Conservation (phyloP, 1,140 invertebrate genomes). For the Drosophila setifemur region DNA sequence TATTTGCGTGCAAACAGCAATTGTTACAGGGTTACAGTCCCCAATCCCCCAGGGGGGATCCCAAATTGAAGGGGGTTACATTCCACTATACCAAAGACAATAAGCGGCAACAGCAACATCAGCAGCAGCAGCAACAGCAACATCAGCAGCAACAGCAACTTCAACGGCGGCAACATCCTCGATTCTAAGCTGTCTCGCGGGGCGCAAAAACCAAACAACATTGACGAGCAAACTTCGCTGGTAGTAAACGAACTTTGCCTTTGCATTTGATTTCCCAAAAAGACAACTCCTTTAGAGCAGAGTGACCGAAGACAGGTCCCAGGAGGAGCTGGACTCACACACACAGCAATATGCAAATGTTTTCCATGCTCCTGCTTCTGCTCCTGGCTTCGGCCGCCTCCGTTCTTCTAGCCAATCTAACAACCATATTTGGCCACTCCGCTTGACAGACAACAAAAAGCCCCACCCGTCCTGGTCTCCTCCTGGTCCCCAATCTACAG, state of each 20-base stretch:
- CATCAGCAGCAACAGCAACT: not conserved
- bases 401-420: constrained; percentile 58
- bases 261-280: constrained; percentile 31
- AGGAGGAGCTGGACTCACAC: constrained; percentile 42
- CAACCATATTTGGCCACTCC: constrained; percentile 79
- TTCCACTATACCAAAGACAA: constrained; percentile 27
- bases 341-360: constrained; percentile 69
- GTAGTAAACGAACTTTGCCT: constrained; percentile 74
- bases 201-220: constrained; percentile 43
- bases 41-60: constrained; percentile 21
- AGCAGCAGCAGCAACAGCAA: constrained; percentile 19
- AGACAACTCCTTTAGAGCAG: constrained; percentile 33
- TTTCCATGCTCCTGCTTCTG: constrained; percentile 18
- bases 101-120: constrained; percentile 35
- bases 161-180: constrained; percentile 22
- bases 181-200: constrained; percentile 67
- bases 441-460: constrained; percentile 77
- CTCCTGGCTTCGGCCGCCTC: constrained; percentile 32
- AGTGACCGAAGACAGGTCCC: constrained; percentile 70
- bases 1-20: constrained; percentile 68
- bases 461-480: constrained; percentile 7
- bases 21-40: constrained; percentile 39
- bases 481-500: not conserved
- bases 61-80: not conserved
- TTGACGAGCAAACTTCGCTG: constrained; percentile 51